Conservation (phyloP, 2,797 vertebrate genomes). For the Melanogrammus aeglefinus region DNA sequence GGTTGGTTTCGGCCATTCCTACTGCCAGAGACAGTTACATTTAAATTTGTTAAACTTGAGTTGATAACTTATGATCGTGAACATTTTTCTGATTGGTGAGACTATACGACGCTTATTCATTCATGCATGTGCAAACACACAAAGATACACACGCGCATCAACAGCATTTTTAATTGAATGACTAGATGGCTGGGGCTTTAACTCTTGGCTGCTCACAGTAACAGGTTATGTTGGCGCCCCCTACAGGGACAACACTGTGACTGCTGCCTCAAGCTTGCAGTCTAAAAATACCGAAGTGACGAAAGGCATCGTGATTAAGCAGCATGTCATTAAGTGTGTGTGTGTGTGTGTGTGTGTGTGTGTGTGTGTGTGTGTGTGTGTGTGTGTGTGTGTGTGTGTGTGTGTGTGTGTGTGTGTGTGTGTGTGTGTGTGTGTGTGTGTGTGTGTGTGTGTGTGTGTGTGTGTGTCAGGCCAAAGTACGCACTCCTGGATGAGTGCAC, state of each 20-base stretch:
- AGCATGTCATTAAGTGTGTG: background rate
- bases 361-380: conserved; percentile 3
- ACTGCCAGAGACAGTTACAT: too few species aligned
- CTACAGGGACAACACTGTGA: background rate
- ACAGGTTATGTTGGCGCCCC: background rate
- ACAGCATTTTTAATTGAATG: too few species aligned
- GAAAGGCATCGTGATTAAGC: background rate
- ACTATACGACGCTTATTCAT: too few species aligned
- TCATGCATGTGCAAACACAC: background rate
- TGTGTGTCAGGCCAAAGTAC: conserved; percentile 83
- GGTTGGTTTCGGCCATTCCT: too few species aligned
- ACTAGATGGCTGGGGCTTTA: too few species aligned
- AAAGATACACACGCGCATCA: background rate
- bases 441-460: background rate
- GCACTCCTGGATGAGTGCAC: conserved; percentile 95
- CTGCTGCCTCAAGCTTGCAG: background rate
- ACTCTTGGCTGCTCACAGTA: too few species aligned
- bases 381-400: background rate
- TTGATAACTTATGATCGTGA: too few species aligned
- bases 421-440: background rate
- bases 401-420: conserved; percentile 3
- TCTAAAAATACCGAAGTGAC: background rate
- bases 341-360: background rate
- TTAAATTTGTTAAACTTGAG: too few species aligned
- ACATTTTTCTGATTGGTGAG: too few species aligned